Base-by-base conservation (phyloP, 2,888 invertebrate genomes). In the Omphaloscelis lunosa region DNA sequence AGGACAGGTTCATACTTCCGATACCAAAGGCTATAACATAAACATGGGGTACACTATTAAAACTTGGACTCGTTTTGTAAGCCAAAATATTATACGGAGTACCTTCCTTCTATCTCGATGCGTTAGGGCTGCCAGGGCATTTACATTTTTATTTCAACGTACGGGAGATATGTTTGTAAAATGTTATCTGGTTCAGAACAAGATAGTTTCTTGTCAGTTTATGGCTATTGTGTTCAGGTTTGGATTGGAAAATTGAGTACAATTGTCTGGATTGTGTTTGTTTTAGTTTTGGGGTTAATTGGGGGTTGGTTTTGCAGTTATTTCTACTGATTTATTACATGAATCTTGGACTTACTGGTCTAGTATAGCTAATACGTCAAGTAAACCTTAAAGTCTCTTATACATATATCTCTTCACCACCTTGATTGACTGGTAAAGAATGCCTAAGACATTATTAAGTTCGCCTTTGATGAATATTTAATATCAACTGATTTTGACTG, bases 61-160 rank as follows among this genome's bases (percentile, higher is more conserved):
- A 96, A 96, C 93, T 96, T 96, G 94, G 96, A 95, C 95, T 95
- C 96, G 95, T 96, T 96, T 93, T 94, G 96, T 95, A 93, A 96
- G 96, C 96, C 96, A 95, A 96, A 96, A 96, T 96, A 96, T 96
- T 96, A 96, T 96, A 95, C 96, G 94, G 93, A 92, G 93, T 93
- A 96, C 96, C 96, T 95, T 95, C 92, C 92, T 91, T 95, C 94
- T 95, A 94, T 95, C 95, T 94, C 90, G 86, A 79, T 86, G 86
- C 87, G 90, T 92, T 89, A 96, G 96, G 96, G 96, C 87, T 96
- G 95, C 92, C 96, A 93, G 80, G 84, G 77, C 85, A 94, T 95
- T 95, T 93, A 92, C 95, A 95, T 95, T 95, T 95, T 94, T 95
- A 94, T 94, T 92, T 93, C 93, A 92, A 90, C 90, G 82, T 80